Conservation (phyloP, 1,140 invertebrate genomes). For the Pteromalus puparum region DNA sequence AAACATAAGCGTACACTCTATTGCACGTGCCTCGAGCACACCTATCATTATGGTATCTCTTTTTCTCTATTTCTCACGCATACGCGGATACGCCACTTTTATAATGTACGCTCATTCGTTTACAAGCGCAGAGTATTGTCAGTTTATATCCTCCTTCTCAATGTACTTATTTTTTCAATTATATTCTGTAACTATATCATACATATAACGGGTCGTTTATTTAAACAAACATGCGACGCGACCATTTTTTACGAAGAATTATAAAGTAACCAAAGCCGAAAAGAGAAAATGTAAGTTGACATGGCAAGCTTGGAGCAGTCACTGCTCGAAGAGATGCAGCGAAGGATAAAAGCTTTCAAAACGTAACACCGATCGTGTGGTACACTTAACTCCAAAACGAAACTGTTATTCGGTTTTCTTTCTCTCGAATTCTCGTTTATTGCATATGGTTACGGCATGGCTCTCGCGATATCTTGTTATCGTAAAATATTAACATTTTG, state of each 20-base stretch:
- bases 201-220: no score
- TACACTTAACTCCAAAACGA: constrained; percentile 56
- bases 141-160: not conserved
- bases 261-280: not conserved
- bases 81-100: not conserved
- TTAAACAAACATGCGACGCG: no score
- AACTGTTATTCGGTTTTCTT: constrained; percentile 49
- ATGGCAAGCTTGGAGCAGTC: not conserved
- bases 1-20: constrained; percentile 9
- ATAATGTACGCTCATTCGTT: not conserved
- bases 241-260: not conserved
- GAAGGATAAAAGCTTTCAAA: constrained; percentile 57
- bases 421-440: constrained; percentile 24
- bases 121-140: not conserved
- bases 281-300: not conserved
- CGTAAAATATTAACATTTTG: constrained; percentile 11
- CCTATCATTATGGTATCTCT: not conserved
- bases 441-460: constrained; percentile 9
- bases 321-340: not conserved
- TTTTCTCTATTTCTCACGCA: not conserved
- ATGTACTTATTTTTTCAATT: no score
- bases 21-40: constrained; percentile 1
- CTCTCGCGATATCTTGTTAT: constrained; percentile 1
- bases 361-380: constrained; percentile 48
- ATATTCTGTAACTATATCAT: no score